These are phyloP conservation scores for Leptodirus hochenwartii DNA, from an alignment of 2,888 invertebrate species.

Conservation along the genomic window DNA sequence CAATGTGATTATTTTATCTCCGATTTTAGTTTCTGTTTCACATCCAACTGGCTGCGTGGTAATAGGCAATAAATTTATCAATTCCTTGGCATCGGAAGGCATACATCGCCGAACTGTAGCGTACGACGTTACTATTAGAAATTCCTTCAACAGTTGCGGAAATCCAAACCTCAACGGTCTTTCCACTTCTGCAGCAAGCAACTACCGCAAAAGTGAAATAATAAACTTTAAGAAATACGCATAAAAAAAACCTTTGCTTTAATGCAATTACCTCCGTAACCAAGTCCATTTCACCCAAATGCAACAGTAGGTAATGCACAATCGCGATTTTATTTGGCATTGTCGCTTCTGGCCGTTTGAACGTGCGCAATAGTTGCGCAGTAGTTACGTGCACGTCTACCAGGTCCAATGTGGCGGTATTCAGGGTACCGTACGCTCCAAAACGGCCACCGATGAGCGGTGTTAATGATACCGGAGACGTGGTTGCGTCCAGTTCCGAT, in stretches of 20 bases:
- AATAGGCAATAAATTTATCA: slow-evolving; percentile 53
- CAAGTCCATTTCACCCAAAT: slow-evolving; percentile 54
- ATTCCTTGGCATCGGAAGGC: slow-evolving; percentile 46
- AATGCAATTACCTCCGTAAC: slow-evolving; percentile 42
- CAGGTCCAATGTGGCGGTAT: slow-evolving; percentile 53
- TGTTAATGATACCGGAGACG: slow-evolving; percentile 37
- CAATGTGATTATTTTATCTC: slow-evolving; percentile 36
- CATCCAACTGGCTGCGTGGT: slow-evolving; percentile 40
- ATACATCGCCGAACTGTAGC: slow-evolving; percentile 52
- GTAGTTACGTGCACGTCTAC: slow-evolving; percentile 45
- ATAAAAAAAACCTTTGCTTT: no score
- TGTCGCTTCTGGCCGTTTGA: slow-evolving; percentile 41
- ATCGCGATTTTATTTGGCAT: slow-evolving; percentile 61
- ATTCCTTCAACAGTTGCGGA: slow-evolving; percentile 59
- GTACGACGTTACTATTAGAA: slow-evolving; percentile 56
- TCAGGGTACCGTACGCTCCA: slow-evolving; percentile 36
- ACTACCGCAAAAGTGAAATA: slow-evolving; percentile 21
- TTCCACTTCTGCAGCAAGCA: slow-evolving; percentile 41
- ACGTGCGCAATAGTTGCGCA: slow-evolving; percentile 47
- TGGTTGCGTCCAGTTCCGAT: slow-evolving; percentile 47
- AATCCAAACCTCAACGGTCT: slow-evolving; percentile 42
- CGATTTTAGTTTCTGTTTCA: slow-evolving; percentile 43
- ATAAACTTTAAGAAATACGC: no score
- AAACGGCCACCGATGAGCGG: slow-evolving; percentile 42
- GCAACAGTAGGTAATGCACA: slow-evolving; percentile 65